These are phyloP conservation scores for Tribolium madens DNA, from an alignment of 1,140 invertebrate genomes.

Conservation along the genomic window DNA sequence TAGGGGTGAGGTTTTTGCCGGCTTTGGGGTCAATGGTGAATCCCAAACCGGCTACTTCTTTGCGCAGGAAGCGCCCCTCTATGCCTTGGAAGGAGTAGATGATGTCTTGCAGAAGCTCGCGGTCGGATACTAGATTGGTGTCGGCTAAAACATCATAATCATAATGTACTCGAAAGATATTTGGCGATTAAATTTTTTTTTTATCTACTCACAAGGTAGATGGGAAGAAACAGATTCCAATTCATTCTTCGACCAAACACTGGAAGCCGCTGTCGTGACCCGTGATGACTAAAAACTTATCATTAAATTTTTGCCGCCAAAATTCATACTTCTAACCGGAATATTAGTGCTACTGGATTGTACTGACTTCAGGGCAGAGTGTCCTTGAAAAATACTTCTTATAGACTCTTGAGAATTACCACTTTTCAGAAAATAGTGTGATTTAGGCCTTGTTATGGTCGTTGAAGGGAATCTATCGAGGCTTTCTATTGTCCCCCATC, in stretches of 20 bases:
- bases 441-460: not conserved
- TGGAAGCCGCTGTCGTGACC: not conserved
- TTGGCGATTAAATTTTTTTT: too few species aligned
- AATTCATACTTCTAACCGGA: not conserved
- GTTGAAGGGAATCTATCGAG: slow-evolving; percentile 3
- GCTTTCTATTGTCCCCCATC: slow-evolving; percentile 19
- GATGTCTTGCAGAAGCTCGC: slow-evolving; percentile 79
- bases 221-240: not conserved
- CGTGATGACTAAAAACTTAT: slow-evolving; percentile 21
- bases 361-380: not conserved
- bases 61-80: slow-evolving; percentile 80
- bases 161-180: too few species aligned
- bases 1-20: slow-evolving; percentile 58
- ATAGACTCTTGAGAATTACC: slow-evolving; percentile 16
- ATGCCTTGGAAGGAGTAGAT: slow-evolving; percentile 87
- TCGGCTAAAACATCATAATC: too few species aligned
- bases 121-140: slow-evolving; percentile 51
- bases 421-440: not conserved
- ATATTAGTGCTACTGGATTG: slow-evolving; percentile 19
- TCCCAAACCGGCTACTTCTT: slow-evolving; percentile 73
- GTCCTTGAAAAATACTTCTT: slow-evolving; percentile 18
- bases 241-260: not conserved
- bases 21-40: slow-evolving; percentile 77
- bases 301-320: not conserved
- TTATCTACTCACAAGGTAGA: not conserved